These are phyloP conservation scores for Drosophila antonietae DNA, from an alignment of 2,888 invertebrate species.

Conservation along the genomic window DNA sequence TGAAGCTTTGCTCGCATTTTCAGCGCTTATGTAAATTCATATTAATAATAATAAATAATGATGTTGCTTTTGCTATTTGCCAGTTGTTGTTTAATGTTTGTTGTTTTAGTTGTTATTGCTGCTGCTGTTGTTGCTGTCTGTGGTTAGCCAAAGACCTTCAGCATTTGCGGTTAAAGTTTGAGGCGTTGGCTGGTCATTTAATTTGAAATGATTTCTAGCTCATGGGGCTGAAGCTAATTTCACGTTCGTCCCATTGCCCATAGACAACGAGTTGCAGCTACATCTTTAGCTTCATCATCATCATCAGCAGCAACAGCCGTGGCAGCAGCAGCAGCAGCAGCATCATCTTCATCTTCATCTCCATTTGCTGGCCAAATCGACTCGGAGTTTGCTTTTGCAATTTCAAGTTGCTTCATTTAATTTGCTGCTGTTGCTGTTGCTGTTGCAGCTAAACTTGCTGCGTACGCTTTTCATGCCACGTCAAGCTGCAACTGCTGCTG, in stretches of 20 bases:
- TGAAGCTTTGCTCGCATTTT: conserved; percentile 67
- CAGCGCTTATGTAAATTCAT: conserved; percentile 69
- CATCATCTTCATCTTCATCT: conserved; percentile 7
- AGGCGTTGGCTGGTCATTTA: conserved; percentile 51
- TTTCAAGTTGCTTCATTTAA: conserved; percentile 68
- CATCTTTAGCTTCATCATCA: conserved; percentile 18
- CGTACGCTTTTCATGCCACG: conserved; percentile 54
- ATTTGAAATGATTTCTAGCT: conserved; percentile 46
- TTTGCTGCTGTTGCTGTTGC: conserved; percentile 45
- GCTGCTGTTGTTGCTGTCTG: neutral
- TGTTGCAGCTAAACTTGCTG: conserved; percentile 43
- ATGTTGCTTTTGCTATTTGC: conserved; percentile 37
- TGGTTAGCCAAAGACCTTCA: conserved; percentile 18
- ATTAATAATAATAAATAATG: conserved; percentile 72
- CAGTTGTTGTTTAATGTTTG: conserved; percentile 12
- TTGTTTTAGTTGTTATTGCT: conserved; percentile 2
- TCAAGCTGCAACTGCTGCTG: conserved; percentile 32
- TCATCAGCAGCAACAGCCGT: neutral
- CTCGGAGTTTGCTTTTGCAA: conserved; percentile 55
- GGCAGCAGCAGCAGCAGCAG: neutral
- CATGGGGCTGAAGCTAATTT: conserved; percentile 48
- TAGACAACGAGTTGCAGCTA: conserved; percentile 22
- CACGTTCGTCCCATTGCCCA: conserved; percentile 34
- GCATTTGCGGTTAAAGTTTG: conserved; percentile 11
- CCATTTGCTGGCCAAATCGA: conserved; percentile 31